A percentile compares a stretch with the other conserved stretches of the same genome.
These are phyloP conservation scores for Heteromormyrus szaboi DNA, from an alignment of 2,797 vertebrate species.

Conservation along the genomic window DNA sequence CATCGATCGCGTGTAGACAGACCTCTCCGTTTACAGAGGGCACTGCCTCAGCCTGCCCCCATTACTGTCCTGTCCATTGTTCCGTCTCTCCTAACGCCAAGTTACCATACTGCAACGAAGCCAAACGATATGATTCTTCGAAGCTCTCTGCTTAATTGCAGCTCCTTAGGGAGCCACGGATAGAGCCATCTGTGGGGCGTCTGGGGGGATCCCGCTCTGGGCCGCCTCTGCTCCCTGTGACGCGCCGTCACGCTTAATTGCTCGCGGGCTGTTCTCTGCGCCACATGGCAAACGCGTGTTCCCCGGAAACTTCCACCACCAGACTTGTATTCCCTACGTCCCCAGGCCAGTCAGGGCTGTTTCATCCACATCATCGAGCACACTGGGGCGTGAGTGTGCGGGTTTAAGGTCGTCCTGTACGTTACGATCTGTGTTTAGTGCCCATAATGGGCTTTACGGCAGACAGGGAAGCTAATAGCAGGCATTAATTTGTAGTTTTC, in stretches of 20 bases:
- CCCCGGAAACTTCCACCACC: not conserved
- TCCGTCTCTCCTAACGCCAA: not conserved
- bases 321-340: not conserved
- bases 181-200: not conserved
- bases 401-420: not conserved
- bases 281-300: too few species aligned
- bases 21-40: not conserved
- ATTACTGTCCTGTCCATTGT: not conserved
- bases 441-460: not conserved
- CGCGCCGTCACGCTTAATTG: not conserved
- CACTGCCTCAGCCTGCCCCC: not conserved
- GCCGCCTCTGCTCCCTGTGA: not conserved
- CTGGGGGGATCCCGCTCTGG: not conserved
- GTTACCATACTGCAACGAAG: not conserved
- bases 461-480: not conserved
- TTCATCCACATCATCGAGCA: not conserved
- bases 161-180: not conserved
- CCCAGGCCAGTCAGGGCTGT: not conserved
- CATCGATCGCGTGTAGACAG: not conserved
- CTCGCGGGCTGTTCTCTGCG: not conserved
- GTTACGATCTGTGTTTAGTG: not conserved
- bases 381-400: not conserved
- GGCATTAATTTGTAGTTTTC: not conserved
- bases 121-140: not conserved
- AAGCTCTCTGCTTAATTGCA: not conserved